Percentiles rank a stretch among this genome's conserved stretches.
Conservation (phyloP, 2,113 vertebrate genomes). For the Muscicapa adusta region DNA sequence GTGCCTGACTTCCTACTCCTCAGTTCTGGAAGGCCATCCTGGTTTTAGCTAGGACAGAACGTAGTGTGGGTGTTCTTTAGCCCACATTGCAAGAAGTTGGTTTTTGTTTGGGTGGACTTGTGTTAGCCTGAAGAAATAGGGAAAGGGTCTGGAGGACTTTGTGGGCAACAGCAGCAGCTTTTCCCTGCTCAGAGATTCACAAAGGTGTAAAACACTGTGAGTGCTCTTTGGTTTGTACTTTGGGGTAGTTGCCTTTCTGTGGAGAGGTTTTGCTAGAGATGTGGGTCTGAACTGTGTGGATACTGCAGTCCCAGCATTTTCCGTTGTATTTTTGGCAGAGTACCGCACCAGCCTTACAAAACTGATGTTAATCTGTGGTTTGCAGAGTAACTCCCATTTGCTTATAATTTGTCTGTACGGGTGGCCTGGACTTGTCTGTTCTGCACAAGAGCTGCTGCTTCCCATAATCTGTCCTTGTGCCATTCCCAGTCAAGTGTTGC, state of each 20-base stretch:
- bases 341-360: background rate
- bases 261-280: background rate
- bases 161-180: background rate
- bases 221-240: background rate
- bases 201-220: accelerated
- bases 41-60: background rate
- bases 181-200: background rate
- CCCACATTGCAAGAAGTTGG: background rate
- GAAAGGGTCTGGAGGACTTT: background rate
- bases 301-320: background rate
- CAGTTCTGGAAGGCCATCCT: background rate
- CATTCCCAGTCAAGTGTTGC: background rate
- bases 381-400: background rate
- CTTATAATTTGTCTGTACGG: background rate
- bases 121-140: background rate
- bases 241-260: background rate
- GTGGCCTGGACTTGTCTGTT: background rate
- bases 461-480: background rate
- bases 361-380: background rate
- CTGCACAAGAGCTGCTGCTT: background rate
- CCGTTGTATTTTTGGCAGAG: background rate
- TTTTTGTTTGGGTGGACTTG: background rate
- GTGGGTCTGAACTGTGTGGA: background rate
- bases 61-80: background rate
- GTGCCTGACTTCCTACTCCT: conserved; percentile 10